These are phyloP conservation scores for Agrypnia vestita DNA, from an alignment of 1,140 invertebrate species.

Conservation along the genomic window DNA sequence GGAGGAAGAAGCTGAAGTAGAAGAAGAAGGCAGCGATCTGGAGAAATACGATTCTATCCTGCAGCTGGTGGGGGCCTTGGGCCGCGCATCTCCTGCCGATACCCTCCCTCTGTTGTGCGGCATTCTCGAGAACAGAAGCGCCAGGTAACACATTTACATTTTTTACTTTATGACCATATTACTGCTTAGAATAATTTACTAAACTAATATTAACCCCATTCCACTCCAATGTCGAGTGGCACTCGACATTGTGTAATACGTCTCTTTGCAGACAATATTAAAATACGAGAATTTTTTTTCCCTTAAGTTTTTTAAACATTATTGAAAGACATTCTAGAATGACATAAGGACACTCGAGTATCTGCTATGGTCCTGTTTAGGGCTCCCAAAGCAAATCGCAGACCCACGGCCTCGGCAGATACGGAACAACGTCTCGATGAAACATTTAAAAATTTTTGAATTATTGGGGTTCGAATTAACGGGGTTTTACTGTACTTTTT, in stretches of 20 bases:
- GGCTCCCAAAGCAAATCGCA: no score
- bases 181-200: no score
- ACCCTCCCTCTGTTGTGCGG: slow-evolving; percentile 73
- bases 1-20: slow-evolving; percentile 75
- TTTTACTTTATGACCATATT: neutral
- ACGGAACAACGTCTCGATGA: no score
- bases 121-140: slow-evolving; percentile 58
- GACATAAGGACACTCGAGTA: no score
- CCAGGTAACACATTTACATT: slow-evolving; percentile 37
- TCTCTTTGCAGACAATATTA: neutral
- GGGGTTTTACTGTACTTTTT: no score
- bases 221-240: no score
- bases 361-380: no score
- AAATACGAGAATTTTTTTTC: neutral
- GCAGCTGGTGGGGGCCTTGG: slow-evolving; percentile 76
- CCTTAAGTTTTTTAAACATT: neutral
- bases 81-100: slow-evolving; percentile 72
- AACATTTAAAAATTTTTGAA: no score
- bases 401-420: no score
- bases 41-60: slow-evolving; percentile 81
- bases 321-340: no score
- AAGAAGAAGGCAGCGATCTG: slow-evolving; percentile 83
- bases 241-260: no score
- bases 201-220: neutral
- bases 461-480: no score